Conservation (phyloP, 2,888 invertebrate species). For the Heliconius ismenius region DNA sequence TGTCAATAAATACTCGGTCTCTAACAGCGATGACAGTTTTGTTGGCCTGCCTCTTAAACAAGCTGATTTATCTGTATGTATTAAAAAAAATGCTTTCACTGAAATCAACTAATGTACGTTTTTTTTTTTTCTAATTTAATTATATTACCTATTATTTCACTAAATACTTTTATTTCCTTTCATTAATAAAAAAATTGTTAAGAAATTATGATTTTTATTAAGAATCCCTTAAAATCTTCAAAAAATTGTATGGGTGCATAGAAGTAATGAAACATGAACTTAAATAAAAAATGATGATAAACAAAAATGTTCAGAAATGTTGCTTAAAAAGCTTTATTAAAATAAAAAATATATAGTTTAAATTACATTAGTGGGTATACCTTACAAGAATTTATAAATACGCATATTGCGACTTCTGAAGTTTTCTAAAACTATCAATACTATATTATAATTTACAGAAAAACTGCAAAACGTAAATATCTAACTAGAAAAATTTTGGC, state of each 20-base stretch:
- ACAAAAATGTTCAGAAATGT: not conserved
- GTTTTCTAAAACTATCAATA: not conserved
- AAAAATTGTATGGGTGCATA: not conserved
- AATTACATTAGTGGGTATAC: not conserved
- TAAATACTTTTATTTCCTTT: not conserved
- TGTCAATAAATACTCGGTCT: slow-evolving; percentile 49
- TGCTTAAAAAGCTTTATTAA: slow-evolving; percentile 16
- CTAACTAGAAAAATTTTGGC: not conserved
- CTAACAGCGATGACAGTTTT: slow-evolving; percentile 62
- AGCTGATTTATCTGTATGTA: slow-evolving; percentile 68
- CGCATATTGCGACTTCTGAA: not conserved
- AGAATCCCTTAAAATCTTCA: not conserved
- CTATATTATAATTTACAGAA: not conserved
- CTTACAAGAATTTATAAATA: not conserved
- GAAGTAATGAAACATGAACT: slow-evolving; percentile 5
- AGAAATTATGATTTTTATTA: not conserved
- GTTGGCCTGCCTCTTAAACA: slow-evolving; percentile 61
- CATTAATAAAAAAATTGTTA: not conserved
- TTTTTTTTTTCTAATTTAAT: not conserved
- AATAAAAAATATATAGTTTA: slow-evolving; percentile 9
- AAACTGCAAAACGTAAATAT: not conserved
- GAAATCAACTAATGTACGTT: slow-evolving; percentile 32
- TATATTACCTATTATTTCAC: not conserved
- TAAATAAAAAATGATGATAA: not conserved
- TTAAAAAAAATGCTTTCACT: slow-evolving; percentile 60